A percentile compares a stretch with the other conserved stretches of the same genome.
phyloP scores from a whole-genome alignment of 2,113 vertebrate genomes.

The Bubo bubo region DNA sequence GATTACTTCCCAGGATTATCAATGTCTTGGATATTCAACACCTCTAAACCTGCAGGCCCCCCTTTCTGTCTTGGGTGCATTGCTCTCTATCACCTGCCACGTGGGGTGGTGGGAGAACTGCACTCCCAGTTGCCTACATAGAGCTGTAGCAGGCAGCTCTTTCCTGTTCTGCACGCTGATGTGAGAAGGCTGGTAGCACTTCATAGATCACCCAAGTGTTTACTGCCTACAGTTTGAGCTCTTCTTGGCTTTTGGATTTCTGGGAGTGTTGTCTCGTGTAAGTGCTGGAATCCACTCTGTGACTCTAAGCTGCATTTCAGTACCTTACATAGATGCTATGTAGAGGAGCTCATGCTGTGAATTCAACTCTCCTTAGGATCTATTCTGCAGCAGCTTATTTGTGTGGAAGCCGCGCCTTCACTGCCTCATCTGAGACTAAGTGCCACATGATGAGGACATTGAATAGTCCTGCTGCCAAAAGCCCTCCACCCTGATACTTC shows the following conservation, averaged over 20 bases:
- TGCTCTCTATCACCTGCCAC: not conserved
- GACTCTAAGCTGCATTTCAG: not conserved
- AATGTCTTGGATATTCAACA: not conserved
- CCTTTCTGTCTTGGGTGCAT: not conserved
- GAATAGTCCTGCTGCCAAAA: not conserved
- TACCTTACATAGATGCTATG: not conserved
- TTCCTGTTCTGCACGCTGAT: not conserved
- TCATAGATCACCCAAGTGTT: not conserved
- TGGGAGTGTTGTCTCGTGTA: not conserved
- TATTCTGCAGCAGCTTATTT: not conserved
- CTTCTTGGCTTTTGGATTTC: not conserved
- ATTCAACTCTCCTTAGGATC: not conserved
- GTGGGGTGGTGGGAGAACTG: not conserved
- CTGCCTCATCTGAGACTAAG: not conserved
- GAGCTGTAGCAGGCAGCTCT: not conserved
- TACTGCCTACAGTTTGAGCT: not conserved
- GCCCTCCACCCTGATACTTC: not conserved
- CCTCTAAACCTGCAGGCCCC: not conserved
- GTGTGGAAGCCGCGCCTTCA: not conserved
- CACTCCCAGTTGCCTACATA: not conserved
- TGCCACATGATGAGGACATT: not conserved
- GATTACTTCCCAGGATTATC: not conserved
- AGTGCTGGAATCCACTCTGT: not conserved
- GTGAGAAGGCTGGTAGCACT: not conserved
- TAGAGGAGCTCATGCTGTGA: not conserved